Percentiles rank a stretch among this genome's conserved stretches.
Conservation (phyloP, 2,888 invertebrate species). For the Andrena camellia region DNA sequence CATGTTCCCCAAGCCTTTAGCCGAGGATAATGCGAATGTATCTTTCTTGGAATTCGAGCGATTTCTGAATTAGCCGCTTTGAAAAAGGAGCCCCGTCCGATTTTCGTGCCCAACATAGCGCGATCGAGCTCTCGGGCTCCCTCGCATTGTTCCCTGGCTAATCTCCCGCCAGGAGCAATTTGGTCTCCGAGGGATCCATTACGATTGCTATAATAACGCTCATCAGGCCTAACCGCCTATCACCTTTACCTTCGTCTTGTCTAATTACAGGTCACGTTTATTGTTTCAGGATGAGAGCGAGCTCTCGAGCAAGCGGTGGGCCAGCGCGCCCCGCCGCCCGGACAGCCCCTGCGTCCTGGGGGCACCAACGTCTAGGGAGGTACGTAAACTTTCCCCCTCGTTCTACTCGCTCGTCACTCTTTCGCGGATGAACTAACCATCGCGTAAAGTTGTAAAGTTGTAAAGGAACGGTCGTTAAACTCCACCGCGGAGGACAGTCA, state of each 20-base stretch:
- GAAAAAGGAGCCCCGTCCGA: no score
- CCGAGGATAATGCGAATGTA: no score
- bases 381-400: constrained; percentile 57
- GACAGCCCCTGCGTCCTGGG: constrained; percentile 84
- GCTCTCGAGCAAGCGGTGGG: constrained; percentile 90
- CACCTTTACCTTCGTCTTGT: constrained; percentile 74
- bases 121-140: neutral
- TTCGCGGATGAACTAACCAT: no score
- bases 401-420: neutral
- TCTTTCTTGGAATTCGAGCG: no score
- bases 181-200: constrained; percentile 67
- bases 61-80: no score
- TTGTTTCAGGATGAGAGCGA: constrained; percentile 90
- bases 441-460: no score
- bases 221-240: constrained; percentile 70
- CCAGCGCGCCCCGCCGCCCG: constrained; percentile 89
- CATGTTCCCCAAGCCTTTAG: no score
- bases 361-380: constrained; percentile 85
- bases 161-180: constrained; percentile 72
- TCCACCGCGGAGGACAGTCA: no score
- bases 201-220: constrained; percentile 74
- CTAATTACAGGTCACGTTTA: constrained; percentile 76
- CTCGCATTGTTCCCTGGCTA: constrained; percentile 47
- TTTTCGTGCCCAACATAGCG: no score
- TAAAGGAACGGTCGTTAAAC: no score